Evolutionary conservation across 2,888 invertebrate species (phyloP).

Genomic region (Polymixis flavicincta): DNA sequence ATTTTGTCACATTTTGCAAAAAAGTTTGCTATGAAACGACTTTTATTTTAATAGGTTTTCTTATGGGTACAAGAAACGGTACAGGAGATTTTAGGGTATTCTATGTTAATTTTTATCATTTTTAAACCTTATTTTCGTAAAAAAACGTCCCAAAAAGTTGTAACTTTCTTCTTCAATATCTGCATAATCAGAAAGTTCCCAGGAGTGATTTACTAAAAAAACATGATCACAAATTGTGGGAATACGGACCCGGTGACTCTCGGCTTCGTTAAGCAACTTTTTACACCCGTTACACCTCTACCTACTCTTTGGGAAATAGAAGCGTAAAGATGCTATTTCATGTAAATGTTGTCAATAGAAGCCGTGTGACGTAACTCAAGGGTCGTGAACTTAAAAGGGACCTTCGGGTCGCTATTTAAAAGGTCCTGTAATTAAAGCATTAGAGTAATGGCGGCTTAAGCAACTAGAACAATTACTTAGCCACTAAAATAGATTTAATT

Average conservation of each 20-base stretch:
- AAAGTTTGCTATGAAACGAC: too few relatives aligned
- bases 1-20: not conserved
- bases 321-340: not conserved
- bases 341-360: slow-evolving; percentile 11
- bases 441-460: slow-evolving; percentile 62
- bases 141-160: not conserved
- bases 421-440: slow-evolving; percentile 63
- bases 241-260: not conserved
- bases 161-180: not conserved
- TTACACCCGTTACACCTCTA: not conserved
- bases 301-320: not conserved
- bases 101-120: not conserved
- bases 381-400: slow-evolving; percentile 53
- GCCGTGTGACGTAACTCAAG: slow-evolving; percentile 29
- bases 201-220: not conserved
- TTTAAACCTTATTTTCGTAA: not conserved
- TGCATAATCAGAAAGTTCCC: not conserved
- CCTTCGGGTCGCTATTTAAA: slow-evolving; percentile 56
- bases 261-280: not conserved
- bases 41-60: too few relatives aligned
- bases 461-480: slow-evolving; percentile 64
- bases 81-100: not conserved
- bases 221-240: too few relatives aligned
- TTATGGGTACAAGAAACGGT: too few relatives aligned
- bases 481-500: slow-evolving; percentile 64